Evolutionary conservation across 37 sponge, comb jelly and placozoan genomes (phyloP).

Genomic region (Halisarca cf. caerulea): DNA sequence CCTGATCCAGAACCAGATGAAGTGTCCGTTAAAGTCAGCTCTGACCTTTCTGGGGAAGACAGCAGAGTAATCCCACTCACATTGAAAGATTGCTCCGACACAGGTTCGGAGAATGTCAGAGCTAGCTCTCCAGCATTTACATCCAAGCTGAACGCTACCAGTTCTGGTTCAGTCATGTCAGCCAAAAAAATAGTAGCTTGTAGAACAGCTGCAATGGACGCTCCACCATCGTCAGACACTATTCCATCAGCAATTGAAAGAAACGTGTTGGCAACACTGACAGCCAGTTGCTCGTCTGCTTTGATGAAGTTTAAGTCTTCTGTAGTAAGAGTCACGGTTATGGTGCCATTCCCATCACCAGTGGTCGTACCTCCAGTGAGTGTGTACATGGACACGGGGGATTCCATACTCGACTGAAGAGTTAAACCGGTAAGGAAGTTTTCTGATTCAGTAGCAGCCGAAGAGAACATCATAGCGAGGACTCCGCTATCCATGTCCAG

Average conservation of each 20-base stretch:
- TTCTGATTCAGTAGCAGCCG: too few species aligned
- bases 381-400: too few species aligned
- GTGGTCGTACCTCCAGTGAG: too few species aligned
- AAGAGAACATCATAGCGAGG: too few species aligned
- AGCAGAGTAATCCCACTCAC: constrained; percentile 69
- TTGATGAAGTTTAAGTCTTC: constrained; percentile 76
- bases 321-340: constrained; percentile 40
- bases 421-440: too few species aligned
- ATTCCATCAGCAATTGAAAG: constrained; percentile 37
- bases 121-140: constrained; percentile 62
- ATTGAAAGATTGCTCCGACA: constrained; percentile 53
- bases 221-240: constrained; percentile 53
- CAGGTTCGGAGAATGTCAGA: constrained; percentile 70
- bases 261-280: constrained; percentile 49
- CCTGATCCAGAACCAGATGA: constrained; percentile 27
- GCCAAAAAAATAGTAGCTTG: constrained; percentile 35
- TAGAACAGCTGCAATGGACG: constrained; percentile 32
- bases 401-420: too few species aligned
- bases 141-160: constrained; percentile 64
- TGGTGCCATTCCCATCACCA: background rate
- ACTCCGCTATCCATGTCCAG: too few species aligned
- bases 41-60: constrained; percentile 26
- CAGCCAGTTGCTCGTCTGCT: constrained; percentile 60
- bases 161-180: constrained; percentile 48
- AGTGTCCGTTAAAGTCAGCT: constrained; percentile 18